Conservation (phyloP, 2,888 invertebrate genomes). For the Salpingus planirostris region DNA sequence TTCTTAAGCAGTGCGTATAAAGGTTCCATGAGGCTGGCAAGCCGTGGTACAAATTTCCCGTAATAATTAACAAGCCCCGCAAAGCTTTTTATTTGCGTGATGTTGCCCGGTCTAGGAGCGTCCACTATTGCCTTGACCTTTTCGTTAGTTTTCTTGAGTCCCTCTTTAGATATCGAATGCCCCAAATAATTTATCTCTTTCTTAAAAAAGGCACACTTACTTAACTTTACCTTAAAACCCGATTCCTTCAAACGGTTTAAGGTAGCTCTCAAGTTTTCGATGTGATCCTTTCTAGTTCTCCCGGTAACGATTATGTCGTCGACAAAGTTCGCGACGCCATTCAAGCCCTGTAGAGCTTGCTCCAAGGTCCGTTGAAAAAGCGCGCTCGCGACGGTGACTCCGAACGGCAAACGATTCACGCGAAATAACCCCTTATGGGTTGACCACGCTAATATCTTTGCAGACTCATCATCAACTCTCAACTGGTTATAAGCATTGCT, state of each 20-base stretch:
- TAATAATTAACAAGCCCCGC: too few species aligned
- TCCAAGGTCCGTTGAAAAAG: too few species aligned
- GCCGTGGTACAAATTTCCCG: conserved; percentile 8
- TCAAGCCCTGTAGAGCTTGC: too few species aligned
- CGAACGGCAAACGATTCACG: conserved; percentile 31
- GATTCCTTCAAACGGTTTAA: conserved; percentile 18
- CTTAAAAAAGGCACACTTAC: conserved; percentile 31
- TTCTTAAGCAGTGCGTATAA: conserved; percentile 12
- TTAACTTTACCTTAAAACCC: conserved; percentile 23
- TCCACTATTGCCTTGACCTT: conserved; percentile 16
- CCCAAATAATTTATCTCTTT: conserved; percentile 29
- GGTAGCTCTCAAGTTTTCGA: conserved; percentile 19
- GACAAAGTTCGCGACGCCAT: too few species aligned
- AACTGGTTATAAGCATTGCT: too few species aligned
- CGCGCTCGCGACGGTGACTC: conserved; percentile 25
- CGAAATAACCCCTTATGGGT: conserved; percentile 29
- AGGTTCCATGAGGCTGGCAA: conserved; percentile 7
- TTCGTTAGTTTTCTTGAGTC: conserved; percentile 12
- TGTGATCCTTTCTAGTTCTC: conserved; percentile 17
- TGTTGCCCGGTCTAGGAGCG: conserved; percentile 9
- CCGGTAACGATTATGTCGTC: too few species aligned
- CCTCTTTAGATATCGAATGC: conserved; percentile 14
- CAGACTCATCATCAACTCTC: too few species aligned
- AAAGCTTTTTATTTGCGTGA: conserved; percentile 8
- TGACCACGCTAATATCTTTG: too few species aligned